Conservation (phyloP, 2,797 vertebrate genomes). For the Glossophaga mutica region DNA sequence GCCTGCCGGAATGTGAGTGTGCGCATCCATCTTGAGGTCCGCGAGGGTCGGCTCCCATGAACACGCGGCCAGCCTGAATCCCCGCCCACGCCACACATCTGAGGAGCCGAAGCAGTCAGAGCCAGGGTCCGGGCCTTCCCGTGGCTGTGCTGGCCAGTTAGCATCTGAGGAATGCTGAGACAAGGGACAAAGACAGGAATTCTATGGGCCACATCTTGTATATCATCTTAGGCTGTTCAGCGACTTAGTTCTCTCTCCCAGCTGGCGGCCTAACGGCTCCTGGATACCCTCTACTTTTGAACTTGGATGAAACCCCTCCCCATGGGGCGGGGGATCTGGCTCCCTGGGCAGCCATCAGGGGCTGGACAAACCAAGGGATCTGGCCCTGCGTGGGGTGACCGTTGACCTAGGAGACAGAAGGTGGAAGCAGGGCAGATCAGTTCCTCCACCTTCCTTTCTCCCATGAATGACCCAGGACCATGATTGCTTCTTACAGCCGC, state of each 20-base stretch:
- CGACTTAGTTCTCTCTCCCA: background rate
- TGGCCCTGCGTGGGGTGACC: background rate
- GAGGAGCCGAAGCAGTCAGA: background rate
- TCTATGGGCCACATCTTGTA: fast-evolving
- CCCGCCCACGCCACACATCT: background rate
- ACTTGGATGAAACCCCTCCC: background rate
- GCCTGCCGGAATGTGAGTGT: background rate
- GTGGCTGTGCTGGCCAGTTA: background rate
- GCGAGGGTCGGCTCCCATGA: background rate
- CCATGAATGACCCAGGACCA: background rate
- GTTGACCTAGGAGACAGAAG: background rate
- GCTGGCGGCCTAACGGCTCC: background rate
- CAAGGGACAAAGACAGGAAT: background rate
- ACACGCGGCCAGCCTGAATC: background rate
- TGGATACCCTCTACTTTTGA: background rate
- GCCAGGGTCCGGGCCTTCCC: background rate
- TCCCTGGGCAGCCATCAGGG: background rate
- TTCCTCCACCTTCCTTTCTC: background rate
- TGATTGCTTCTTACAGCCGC: background rate
- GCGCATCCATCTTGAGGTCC: background rate
- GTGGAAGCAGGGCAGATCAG: background rate
- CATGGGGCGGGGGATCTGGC: background rate
- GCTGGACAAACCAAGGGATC: background rate
- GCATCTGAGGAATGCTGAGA: background rate
- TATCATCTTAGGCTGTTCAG: background rate